Conservation (phyloP, 2,113 vertebrate genomes). For the Leucopsar rothschildi region DNA sequence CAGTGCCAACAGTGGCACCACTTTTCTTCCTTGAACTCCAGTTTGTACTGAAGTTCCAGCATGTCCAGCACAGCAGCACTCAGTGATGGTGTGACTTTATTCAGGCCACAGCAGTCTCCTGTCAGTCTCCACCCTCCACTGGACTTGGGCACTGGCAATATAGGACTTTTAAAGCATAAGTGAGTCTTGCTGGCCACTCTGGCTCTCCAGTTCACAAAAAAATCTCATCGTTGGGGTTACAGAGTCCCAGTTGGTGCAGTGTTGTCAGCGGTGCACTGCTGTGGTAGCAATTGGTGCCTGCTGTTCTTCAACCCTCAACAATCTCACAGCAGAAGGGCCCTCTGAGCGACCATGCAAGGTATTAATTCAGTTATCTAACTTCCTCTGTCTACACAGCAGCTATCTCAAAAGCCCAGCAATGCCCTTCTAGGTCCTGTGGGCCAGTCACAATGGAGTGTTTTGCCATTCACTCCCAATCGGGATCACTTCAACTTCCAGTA, state of each 20-base stretch:
- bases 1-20: too few relatives aligned
- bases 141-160: too few relatives aligned
- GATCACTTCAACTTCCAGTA: not conserved
- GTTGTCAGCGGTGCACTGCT: fast-evolving
- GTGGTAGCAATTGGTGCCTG: too few relatives aligned
- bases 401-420: not conserved
- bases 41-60: too few relatives aligned
- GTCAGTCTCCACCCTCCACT: too few relatives aligned
- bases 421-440: not conserved
- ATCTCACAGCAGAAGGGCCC: not conserved
- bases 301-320: not conserved
- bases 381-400: not conserved
- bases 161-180: too few relatives aligned
- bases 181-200: too few relatives aligned
- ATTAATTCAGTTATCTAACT: not conserved
- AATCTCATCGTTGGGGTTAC: not conserved
- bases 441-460: not conserved
- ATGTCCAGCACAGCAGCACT: too few relatives aligned
- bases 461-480: not conserved
- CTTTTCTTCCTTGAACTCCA: not conserved
- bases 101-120: too few relatives aligned
- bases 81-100: too few relatives aligned
- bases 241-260: not conserved
- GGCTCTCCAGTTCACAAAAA: not conserved
- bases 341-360: not conserved